Base-by-base conservation (phyloP, 2,888 invertebrate genomes). In the Mythimna pallens region DNA sequence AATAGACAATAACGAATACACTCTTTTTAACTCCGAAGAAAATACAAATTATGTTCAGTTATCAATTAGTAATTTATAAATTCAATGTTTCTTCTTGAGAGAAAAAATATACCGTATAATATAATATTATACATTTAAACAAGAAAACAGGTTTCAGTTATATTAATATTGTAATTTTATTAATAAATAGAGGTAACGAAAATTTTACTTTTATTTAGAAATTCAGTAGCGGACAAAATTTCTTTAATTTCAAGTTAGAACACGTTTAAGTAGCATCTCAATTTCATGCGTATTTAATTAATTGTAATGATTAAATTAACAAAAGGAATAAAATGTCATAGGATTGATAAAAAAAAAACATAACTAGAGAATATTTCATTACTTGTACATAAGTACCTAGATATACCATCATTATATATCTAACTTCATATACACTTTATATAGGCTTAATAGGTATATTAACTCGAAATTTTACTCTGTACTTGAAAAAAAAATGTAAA, bases 1-100 rank as follows among this genome's bases (percentile, higher is more conserved):
- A 63, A 80, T 86, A 84, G 79, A 84, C 84, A 82, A 81, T 82
- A 84, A 86, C 62, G 14, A 72, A 62, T 67, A 77, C 36, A 72
- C 59, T 54, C 25, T 50, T 47, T 66, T 10, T 68, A 68, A 72
- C 14, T 67, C n/a, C 71, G 30, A 71, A 65, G 7, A 34, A 63
- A 70, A 54, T 40, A 57, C n/a, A 10, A 70, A 63, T 52, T 66
- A 34, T 59, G 12, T 47, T 62, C n/a, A 43, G 55, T 55, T 43
- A 34, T 4, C 9, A 55, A 22, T 55, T 14, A 43, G 17, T n/a
- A 14, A 40, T 6, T 8, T 34, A 69, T 3, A 30, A 55, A 34
- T 69, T 14, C 22, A 70, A 70, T 34, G 20, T 70, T 70, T 34
- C 2, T 34, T 17, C 8, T 34, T n/a, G 43, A 70, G 22, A 54